These are phyloP conservation scores for Siphonodentalium dalli DNA, from an alignment of 2,888 invertebrate genomes.

Conservation along the genomic window DNA sequence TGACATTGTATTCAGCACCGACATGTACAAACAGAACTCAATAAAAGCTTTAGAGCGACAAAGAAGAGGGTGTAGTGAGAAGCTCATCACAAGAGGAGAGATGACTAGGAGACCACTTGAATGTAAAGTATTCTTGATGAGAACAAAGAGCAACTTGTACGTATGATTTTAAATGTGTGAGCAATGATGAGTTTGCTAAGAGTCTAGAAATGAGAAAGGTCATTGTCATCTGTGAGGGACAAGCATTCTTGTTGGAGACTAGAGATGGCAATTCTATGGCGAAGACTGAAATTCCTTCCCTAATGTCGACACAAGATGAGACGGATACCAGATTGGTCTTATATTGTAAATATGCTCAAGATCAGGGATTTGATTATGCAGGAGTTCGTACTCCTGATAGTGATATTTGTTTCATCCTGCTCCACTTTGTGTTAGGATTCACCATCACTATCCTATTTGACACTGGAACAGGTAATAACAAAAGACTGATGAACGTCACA, in stretches of 20 bases:
- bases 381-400: constrained; percentile 12
- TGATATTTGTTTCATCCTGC: constrained; percentile 20
- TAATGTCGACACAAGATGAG: constrained; percentile 9
- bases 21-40: too few relatives aligned
- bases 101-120: too few relatives aligned
- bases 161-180: too few relatives aligned
- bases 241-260: constrained; percentile 1
- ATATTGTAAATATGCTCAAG: too few relatives aligned
- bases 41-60: too few relatives aligned
- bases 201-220: constrained; percentile 8
- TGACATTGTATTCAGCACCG: too few relatives aligned
- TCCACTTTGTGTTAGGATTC: constrained; percentile 4
- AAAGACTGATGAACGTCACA: constrained; percentile 6
- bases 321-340: too few relatives aligned
- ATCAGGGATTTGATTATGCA: constrained; percentile 5
- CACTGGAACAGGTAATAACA: constrained; percentile 11
- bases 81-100: too few relatives aligned
- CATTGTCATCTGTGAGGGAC: constrained; percentile 12
- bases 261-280: constrained; percentile 1
- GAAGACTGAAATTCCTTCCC: background rate
- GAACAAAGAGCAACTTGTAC: too few relatives aligned
- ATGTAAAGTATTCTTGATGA: too few relatives aligned
- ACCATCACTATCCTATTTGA: constrained; percentile 9
- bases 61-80: too few relatives aligned
- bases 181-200: background rate